These are phyloP conservation scores for Mormoops blainvillei DNA, from an alignment of 2,113 vertebrate species.

Conservation along the genomic window DNA sequence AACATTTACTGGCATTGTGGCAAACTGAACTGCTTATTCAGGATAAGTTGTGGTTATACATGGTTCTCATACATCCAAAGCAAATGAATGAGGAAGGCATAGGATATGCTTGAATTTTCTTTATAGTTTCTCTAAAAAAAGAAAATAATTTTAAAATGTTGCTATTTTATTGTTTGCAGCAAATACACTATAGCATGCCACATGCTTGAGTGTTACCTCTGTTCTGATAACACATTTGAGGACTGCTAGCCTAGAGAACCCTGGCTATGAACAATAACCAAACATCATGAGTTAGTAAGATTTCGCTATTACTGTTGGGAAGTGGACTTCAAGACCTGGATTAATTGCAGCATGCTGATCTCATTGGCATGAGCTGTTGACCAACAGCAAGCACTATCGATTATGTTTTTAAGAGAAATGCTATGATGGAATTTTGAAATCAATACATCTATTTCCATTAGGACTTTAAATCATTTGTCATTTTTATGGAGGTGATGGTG, in stretches of 20 bases:
- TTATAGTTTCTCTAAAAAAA: background rate
- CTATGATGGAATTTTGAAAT: constrained; percentile 61
- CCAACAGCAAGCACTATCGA: constrained; percentile 28
- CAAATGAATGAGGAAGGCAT: background rate
- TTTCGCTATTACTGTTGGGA: background rate
- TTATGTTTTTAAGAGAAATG: constrained; percentile 45
- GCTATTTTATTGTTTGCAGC: background rate
- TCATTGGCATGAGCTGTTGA: constrained; percentile 31
- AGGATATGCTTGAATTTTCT: background rate
- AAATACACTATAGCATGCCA: background rate
- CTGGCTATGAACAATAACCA: background rate
- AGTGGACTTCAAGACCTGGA: background rate
- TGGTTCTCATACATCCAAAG: background rate
- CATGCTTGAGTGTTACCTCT: background rate
- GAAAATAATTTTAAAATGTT: background rate
- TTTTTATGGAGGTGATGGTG: constrained; percentile 44
- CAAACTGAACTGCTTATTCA: background rate
- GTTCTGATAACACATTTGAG: background rate
- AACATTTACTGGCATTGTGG: background rate
- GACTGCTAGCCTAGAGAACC: background rate
- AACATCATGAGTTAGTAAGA: background rate
- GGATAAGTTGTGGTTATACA: background rate
- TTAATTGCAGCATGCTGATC: background rate
- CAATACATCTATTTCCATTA: constrained; percentile 55
- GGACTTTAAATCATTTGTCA: constrained; percentile 46